These are phyloP conservation scores for Tylochromis polylepis DNA, from an alignment of 2,113 vertebrate species.

Conservation along the genomic window DNA sequence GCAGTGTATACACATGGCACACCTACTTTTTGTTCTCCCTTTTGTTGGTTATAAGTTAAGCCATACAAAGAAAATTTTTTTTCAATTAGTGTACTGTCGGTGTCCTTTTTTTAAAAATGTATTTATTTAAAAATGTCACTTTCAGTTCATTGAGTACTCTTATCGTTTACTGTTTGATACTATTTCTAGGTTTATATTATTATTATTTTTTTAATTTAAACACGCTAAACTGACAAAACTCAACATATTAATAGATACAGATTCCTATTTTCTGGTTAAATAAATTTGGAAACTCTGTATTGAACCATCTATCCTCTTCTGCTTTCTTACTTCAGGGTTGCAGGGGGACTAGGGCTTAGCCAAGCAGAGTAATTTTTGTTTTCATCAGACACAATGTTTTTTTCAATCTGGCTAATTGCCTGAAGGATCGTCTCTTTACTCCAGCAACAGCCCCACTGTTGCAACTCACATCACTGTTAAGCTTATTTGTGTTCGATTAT, in stretches of 20 bases:
- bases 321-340: background rate
- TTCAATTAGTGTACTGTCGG: background rate
- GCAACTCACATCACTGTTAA: background rate
- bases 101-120: background rate
- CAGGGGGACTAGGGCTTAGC: background rate
- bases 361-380: fast-evolving
- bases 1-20: background rate
- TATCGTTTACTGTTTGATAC: background rate
- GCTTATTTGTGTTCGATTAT: background rate
- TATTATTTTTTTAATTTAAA: background rate
- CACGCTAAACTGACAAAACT: background rate
- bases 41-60: background rate
- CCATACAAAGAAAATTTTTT: background rate
- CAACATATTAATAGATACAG: background rate
- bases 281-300: background rate
- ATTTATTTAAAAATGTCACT: background rate
- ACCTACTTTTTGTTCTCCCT: background rate
- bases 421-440: background rate
- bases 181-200: background rate
- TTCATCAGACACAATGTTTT: background rate
- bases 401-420: background rate
- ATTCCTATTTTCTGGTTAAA: background rate
- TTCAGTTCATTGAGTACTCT: background rate
- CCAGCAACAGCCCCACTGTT: background rate
- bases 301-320: background rate